A percentile compares a stretch with the other conserved stretches of the same genome.
phyloP scores from a whole-genome alignment of 1,140 invertebrate species.

The Lineus longissimus region DNA sequence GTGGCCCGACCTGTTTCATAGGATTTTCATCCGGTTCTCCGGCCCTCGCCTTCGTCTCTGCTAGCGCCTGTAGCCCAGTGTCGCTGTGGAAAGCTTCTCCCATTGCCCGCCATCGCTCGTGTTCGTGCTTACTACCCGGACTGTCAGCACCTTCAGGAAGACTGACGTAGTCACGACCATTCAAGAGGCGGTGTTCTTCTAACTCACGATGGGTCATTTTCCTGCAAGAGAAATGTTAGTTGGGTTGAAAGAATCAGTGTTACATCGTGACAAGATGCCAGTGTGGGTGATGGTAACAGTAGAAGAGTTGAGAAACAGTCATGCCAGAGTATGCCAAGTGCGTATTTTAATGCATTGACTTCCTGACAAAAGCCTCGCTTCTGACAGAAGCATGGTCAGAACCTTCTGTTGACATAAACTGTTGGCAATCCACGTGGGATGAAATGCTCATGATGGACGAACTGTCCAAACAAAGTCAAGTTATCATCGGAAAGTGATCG shows the following conservation, averaged over 20 bases:
- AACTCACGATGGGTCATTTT: slow-evolving; percentile 38
- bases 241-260: background rate
- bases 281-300: background rate
- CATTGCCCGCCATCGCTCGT: slow-evolving; percentile 24
- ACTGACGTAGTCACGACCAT: slow-evolving; percentile 41
- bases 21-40: background rate
- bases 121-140: slow-evolving; percentile 14
- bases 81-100: background rate
- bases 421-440: too few species aligned
- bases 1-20: background rate
- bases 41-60: background rate
- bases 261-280: too few species aligned
- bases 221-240: slow-evolving; percentile 21
- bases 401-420: too few species aligned
- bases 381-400: too few species aligned
- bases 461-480: too few species aligned
- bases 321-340: too few species aligned
- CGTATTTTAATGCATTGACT: too few species aligned
- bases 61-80: background rate
- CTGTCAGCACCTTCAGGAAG: slow-evolving; percentile 25
- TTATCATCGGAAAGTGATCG: too few species aligned
- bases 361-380: too few species aligned
- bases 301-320: too few species aligned
- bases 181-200: slow-evolving; percentile 39
- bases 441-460: too few species aligned